phyloP scores from a whole-genome alignment of 2,888 invertebrate species.

The Acrobasis consociella region DNA sequence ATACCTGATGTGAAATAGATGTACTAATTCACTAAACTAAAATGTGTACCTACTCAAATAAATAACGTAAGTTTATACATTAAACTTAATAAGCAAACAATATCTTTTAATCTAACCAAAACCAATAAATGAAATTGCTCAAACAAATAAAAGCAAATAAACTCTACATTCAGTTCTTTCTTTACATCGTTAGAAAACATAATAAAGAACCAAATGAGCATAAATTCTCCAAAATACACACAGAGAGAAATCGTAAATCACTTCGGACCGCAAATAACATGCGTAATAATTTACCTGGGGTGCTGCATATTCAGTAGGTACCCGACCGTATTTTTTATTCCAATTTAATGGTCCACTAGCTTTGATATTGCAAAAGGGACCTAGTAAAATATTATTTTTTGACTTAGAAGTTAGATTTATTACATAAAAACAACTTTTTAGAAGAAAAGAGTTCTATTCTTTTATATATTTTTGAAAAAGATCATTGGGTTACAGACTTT shows the following conservation, averaged over 20 bases:
- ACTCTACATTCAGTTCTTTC: slow-evolving; percentile 7
- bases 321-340: slow-evolving; percentile 19
- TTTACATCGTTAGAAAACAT: slow-evolving; percentile 36
- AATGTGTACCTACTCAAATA: no score
- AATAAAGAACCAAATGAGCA: slow-evolving; percentile 59
- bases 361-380: slow-evolving; percentile 6
- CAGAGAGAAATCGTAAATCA: slow-evolving; percentile 44
- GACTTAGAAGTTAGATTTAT: slow-evolving; percentile 4
- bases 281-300: slow-evolving; percentile 33
- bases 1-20: no score
- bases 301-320: slow-evolving; percentile 29
- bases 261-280: slow-evolving; percentile 33
- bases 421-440: no score
- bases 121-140: not conserved
- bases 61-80: no score
- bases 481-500: no score
- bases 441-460: no score
- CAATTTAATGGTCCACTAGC: slow-evolving; percentile 17
- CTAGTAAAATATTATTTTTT: not conserved
- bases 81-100: not conserved
- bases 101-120: not conserved
- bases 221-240: slow-evolving; percentile 47
- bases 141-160: slow-evolving; percentile 30
- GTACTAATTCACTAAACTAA: no score
- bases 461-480: no score